Evolutionary conservation across 2,113 vertebrate genomes (phyloP).

Genomic region (Jacana jacana): DNA sequence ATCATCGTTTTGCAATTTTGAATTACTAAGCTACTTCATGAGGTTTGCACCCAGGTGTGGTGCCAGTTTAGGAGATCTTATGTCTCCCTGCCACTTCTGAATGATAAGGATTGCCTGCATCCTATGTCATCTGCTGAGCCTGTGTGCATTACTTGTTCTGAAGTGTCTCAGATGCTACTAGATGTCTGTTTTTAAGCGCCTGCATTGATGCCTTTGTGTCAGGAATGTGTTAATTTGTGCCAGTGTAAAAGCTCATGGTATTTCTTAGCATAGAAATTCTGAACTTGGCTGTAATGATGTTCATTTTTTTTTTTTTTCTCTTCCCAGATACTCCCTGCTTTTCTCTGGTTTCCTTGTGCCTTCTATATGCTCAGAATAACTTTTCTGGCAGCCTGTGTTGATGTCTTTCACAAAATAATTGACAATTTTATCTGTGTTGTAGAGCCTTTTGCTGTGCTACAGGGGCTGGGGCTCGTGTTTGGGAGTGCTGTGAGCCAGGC

Average conservation of each 20-base stretch:
- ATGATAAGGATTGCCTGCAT: background rate
- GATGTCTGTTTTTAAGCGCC: background rate
- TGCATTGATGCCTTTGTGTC: background rate
- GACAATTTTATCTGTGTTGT: background rate
- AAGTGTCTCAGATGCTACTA: background rate
- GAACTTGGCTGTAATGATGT: background rate
- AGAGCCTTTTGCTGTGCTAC: background rate
- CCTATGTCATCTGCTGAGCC: background rate
- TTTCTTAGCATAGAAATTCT: background rate
- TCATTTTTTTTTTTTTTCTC: background rate
- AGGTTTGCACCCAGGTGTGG: background rate
- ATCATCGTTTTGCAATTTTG: background rate
- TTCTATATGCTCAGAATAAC: background rate
- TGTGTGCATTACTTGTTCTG: background rate
- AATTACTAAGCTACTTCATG: background rate
- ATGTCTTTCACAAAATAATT: background rate
- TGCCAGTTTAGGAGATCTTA: background rate
- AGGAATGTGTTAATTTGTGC: background rate
- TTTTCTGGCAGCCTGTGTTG: background rate
- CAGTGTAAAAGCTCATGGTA: background rate
- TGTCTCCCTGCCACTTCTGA: background rate
- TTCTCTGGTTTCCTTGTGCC: background rate
- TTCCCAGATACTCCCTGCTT: rapidly evolving
- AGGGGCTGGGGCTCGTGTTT: background rate
- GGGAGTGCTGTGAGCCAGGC: rapidly evolving